Conservation (phyloP, 2,888 invertebrate species). For the Thymelicus sylvestris region DNA sequence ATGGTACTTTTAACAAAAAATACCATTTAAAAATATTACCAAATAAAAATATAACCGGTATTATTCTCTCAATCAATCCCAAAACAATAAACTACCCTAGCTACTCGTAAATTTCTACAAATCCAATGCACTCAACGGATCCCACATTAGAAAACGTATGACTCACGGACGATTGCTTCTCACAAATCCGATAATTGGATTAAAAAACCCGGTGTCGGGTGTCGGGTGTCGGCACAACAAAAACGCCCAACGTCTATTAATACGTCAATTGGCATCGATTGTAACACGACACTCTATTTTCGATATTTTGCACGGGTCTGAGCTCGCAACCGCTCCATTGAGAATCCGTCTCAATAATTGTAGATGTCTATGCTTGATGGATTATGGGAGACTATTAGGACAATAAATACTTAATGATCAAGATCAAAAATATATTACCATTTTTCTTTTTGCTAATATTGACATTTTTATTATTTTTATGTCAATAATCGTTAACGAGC, state of each 20-base stretch:
- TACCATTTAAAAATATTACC: not conserved
- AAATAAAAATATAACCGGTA: not conserved
- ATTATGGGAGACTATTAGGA: no score
- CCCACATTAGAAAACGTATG: constrained; percentile 45
- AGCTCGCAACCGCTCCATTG: not conserved
- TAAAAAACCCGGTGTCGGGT: constrained; percentile 47
- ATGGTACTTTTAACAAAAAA: no score
- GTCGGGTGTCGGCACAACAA: constrained; percentile 46
- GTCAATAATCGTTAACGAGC: no score
- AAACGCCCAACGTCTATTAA: constrained; percentile 44
- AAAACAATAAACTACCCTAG: constrained; percentile 1
- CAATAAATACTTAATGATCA: no score
- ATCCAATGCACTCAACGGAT: not conserved
- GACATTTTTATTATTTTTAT: no score
- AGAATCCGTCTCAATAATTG: not conserved
- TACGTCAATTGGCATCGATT: constrained; percentile 72
- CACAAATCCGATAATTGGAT: constrained; percentile 49
- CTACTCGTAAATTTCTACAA: constrained; percentile 1
- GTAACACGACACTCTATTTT: constrained; percentile 57
- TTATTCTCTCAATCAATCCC: not conserved
- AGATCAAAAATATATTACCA: no score
- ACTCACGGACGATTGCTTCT: constrained; percentile 40
- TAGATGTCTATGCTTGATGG: no score
- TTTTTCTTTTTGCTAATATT: no score
- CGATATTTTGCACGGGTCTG: constrained; percentile 12